Percentiles rank a stretch among this genome's conserved stretches.
Evolutionary conservation across 2,888 invertebrate genomes (phyloP).

Genomic region (Chrysotoxum bicinctum): DNA sequence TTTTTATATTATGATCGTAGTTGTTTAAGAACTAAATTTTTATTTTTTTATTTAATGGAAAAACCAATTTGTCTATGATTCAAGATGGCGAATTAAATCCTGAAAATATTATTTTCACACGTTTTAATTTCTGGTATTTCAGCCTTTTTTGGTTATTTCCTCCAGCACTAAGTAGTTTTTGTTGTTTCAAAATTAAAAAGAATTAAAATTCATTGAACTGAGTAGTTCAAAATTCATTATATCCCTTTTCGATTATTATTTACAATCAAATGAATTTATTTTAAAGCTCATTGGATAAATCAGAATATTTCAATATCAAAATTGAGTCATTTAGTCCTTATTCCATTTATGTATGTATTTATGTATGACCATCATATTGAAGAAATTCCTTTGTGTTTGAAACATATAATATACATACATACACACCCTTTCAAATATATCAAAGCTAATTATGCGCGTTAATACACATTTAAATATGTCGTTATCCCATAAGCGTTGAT

Average conservation of each 20-base stretch:
- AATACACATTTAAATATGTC: conserved; percentile 8
- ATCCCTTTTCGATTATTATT: neutral
- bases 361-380: neutral
- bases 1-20: too few relatives aligned
- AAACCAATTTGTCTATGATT: too few relatives aligned
- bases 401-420: conserved; percentile 15
- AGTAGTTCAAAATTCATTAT: neutral
- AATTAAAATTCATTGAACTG: conserved; percentile 2
- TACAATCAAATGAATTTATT: conserved; percentile 18
- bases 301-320: conserved; percentile 39
- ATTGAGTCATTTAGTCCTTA: conserved; percentile 31
- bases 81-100: too few relatives aligned
- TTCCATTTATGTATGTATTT: neutral
- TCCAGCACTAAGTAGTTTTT: too few relatives aligned
- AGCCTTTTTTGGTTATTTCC: too few relatives aligned
- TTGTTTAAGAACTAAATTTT: too few relatives aligned
- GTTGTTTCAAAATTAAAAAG: too few relatives aligned
- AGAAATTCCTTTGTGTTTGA: conserved; percentile 5
- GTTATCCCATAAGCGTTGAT: conserved; percentile 16
- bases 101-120: too few relatives aligned
- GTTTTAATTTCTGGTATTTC: too few relatives aligned
- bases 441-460: conserved; percentile 55
- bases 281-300: conserved; percentile 49
- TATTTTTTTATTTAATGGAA: too few relatives aligned
- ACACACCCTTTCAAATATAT: conserved; percentile 33